Conservation (phyloP, 2,113 vertebrate species). For the pig (Sus scrofa) region DNA sequence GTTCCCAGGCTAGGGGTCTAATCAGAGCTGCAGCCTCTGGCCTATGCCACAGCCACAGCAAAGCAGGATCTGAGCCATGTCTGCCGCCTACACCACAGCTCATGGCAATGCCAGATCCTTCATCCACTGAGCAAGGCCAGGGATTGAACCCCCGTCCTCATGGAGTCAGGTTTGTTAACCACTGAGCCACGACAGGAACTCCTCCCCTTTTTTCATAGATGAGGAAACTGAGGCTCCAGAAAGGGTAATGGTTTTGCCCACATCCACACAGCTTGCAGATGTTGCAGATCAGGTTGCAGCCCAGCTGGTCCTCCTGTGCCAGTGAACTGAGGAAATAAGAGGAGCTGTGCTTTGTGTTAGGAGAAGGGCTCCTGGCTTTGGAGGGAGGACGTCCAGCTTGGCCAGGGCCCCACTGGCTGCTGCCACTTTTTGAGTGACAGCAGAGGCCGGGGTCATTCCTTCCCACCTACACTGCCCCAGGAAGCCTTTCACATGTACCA, state of each 20-base stretch:
- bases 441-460: background rate
- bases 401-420: fast-evolving
- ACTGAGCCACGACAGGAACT: too few species aligned
- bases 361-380: background rate
- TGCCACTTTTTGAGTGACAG: background rate
- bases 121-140: too few species aligned
- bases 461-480: too few species aligned
- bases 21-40: too few species aligned
- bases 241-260: background rate
- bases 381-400: background rate
- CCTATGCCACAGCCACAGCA: too few species aligned
- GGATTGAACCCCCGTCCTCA: too few species aligned
- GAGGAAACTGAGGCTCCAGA: background rate
- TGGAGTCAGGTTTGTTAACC: too few species aligned
- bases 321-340: fast-evolving
- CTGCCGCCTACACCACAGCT: too few species aligned
- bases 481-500: background rate
- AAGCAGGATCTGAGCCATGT: too few species aligned
- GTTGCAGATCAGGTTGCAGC: background rate
- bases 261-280: background rate
- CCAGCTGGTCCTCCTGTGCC: too few species aligned
- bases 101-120: too few species aligned
- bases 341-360: fast-evolving
- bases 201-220: background rate
- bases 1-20: too few species aligned